Evolutionary conservation across 2,113 vertebrate species (phyloP).

Genomic region (Sterrhoptilus dennistouni): DNA sequence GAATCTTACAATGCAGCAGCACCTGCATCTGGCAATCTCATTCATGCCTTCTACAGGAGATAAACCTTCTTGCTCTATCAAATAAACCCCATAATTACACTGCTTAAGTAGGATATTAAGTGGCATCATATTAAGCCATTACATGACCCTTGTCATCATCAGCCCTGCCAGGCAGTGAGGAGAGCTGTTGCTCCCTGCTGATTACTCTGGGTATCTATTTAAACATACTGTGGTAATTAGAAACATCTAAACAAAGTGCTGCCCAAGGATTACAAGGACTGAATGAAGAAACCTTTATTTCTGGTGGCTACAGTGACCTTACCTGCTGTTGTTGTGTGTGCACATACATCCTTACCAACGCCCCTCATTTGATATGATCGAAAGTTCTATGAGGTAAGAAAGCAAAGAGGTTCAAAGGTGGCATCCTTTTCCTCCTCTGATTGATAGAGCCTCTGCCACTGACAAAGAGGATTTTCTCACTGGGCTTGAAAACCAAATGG

Average conservation of each 20-base stretch:
- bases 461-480: not conserved
- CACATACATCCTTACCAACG: accelerated
- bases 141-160: constrained; percentile 58
- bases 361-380: not conserved
- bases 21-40: constrained; percentile 49
- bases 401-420: not conserved
- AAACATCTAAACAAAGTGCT: constrained; percentile 47
- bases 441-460: not conserved
- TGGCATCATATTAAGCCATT: constrained; percentile 62
- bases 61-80: constrained; percentile 45
- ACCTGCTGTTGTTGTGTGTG: not conserved
- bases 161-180: constrained; percentile 18
- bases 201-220: constrained; percentile 39
- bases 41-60: constrained; percentile 40
- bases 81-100: constrained; percentile 61
- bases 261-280: constrained; percentile 1
- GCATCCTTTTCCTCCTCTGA: not conserved
- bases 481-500: not conserved
- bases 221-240: constrained; percentile 59
- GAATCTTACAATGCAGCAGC: not conserved
- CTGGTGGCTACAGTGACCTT: not conserved
- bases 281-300: constrained; percentile 5
- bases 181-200: constrained; percentile 51
- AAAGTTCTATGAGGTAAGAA: not conserved
- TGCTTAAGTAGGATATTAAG: constrained; percentile 66